Evolutionary conservation across 2,113 vertebrate species (phyloP).

Genomic region (Sprattus sprattus): DNA sequence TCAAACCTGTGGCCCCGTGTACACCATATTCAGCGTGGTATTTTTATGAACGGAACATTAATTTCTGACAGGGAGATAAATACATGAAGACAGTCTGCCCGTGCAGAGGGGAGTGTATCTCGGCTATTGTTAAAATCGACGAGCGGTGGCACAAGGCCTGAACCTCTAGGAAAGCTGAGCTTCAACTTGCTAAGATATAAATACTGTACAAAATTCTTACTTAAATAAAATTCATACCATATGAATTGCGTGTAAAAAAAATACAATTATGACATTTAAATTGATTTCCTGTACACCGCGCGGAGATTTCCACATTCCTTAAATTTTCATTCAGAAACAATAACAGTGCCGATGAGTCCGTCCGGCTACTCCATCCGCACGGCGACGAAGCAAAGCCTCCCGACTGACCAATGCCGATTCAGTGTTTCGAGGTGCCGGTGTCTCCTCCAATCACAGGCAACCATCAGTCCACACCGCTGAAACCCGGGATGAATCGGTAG

Average conservation of each 20-base stretch:
- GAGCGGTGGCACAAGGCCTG: slow-evolving; percentile 67
- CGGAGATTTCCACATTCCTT: slow-evolving; percentile 48
- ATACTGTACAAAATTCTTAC: slow-evolving; percentile 54
- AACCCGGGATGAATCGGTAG: background rate
- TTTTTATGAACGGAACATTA: background rate
- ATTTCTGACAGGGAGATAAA: slow-evolving; percentile 14
- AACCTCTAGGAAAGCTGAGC: slow-evolving; percentile 52
- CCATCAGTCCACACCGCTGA: background rate
- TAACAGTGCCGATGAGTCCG: slow-evolving; percentile 58
- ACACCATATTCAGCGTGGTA: slow-evolving; percentile 35
- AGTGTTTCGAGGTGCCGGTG: slow-evolving; percentile 18
- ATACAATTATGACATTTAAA: slow-evolving; percentile 29
- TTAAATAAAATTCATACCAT: slow-evolving; percentile 42
- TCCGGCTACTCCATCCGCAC: slow-evolving; percentile 71
- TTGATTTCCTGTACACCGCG: slow-evolving; percentile 31
- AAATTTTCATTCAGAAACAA: slow-evolving; percentile 65
- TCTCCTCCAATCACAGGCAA: background rate
- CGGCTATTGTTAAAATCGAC: slow-evolving; percentile 79
- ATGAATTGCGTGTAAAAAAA: slow-evolving; percentile 24
- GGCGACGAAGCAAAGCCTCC: slow-evolving; percentile 53
- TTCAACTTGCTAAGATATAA: slow-evolving; percentile 57
- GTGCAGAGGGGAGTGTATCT: slow-evolving; percentile 43
- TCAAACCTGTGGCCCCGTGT: slow-evolving; percentile 50
- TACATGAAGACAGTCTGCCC: slow-evolving; percentile 46
- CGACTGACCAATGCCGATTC: slow-evolving; percentile 57